Evolutionary conservation across 1,140 invertebrate species (phyloP).

Genomic region (Lucilia cuprina): DNA sequence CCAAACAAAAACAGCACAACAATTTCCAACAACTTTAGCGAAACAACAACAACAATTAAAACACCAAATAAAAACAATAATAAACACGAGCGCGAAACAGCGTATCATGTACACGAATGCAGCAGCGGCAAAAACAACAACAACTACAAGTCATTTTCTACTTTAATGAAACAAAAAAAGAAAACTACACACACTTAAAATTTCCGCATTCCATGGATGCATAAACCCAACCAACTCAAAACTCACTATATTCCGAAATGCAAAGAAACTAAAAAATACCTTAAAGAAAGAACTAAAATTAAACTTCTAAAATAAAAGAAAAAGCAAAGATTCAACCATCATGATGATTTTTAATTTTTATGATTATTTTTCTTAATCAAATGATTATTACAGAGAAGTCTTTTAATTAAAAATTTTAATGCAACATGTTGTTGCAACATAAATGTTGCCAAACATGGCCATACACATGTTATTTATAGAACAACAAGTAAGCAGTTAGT

Average conservation of each 20-base stretch:
- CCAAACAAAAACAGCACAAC: not conserved
- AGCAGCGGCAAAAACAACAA: not conserved
- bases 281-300: not conserved
- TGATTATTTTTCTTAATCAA: not conserved
- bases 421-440: not conserved
- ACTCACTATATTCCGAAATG: not conserved
- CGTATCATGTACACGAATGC: not conserved
- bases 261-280: not conserved
- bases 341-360: not conserved
- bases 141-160: not conserved
- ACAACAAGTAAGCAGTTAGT: not conserved
- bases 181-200: not conserved
- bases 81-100: not conserved
- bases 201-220: conserved; percentile 1
- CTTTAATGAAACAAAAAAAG: not conserved
- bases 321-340: not conserved
- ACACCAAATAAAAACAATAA: not conserved
- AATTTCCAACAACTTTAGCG: not conserved
- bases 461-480: not conserved
- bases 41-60: not conserved
- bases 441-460: not conserved
- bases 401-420: not conserved
- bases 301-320: not conserved
- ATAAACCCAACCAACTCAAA: not conserved
- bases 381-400: not conserved